These are phyloP conservation scores for Tragelaphus scriptus DNA, from an alignment of 2,113 vertebrate genomes.

Conservation along the genomic window DNA sequence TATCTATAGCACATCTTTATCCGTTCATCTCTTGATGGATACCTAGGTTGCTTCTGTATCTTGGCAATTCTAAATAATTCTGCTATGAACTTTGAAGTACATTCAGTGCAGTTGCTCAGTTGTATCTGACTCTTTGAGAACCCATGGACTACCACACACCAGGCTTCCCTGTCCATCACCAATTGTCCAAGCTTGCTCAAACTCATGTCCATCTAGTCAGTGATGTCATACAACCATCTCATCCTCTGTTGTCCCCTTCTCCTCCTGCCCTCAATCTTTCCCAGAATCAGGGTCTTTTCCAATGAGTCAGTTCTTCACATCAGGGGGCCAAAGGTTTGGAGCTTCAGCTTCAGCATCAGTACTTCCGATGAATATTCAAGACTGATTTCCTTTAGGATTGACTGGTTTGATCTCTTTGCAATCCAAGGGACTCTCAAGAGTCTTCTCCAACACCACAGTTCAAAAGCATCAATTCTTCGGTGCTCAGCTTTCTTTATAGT, in stretches of 20 bases:
- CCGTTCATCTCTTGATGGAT: not conserved
- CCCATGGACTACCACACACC: not conserved
- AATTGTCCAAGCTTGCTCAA: not conserved
- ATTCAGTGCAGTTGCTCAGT: not conserved
- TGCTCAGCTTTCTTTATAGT: not conserved
- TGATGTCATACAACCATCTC: not conserved
- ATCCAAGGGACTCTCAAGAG: not conserved
- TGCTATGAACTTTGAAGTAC: not conserved
- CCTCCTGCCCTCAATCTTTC: not conserved
- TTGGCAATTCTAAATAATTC: not conserved
- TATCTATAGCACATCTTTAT: not conserved
- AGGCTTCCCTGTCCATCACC: not conserved
- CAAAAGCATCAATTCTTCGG: not conserved
- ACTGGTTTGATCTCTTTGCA: not conserved
- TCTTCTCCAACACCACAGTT: not conserved
- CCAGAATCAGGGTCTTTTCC: not conserved
- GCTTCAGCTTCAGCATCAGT: not conserved
- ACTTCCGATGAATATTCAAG: not conserved
- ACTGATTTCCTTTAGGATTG: not conserved
- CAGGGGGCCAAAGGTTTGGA: not conserved
- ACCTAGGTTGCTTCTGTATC: not conserved
- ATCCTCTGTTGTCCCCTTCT: not conserved
- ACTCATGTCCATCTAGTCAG: not conserved
- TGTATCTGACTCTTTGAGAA: not conserved
- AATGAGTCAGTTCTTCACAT: not conserved